Evolutionary conservation across 1,140 invertebrate genomes (phyloP).

Genomic region (Holotrichia oblita): DNA sequence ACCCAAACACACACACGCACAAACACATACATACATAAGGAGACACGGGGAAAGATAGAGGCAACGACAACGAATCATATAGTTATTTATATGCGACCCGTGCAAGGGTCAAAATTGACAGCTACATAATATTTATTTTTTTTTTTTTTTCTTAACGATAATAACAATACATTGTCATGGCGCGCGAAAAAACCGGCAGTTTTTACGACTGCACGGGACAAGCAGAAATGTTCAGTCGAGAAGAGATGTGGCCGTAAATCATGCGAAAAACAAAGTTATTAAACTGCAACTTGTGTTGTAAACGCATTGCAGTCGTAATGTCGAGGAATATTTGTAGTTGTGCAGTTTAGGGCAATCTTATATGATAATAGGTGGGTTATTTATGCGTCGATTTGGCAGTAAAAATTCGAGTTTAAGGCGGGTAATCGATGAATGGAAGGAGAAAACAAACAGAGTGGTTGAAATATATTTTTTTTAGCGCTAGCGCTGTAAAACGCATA

Average conservation of each 20-base stretch:
- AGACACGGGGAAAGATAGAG: conserved; percentile 11
- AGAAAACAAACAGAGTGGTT: too few relatives aligned
- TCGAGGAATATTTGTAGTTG: background rate
- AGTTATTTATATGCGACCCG: conserved; percentile 36
- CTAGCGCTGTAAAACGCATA: too few relatives aligned
- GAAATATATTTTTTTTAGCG: too few relatives aligned
- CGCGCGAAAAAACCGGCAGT: conserved; percentile 30
- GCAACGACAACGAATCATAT: conserved; percentile 30
- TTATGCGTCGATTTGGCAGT: too few relatives aligned
- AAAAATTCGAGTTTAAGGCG: too few relatives aligned
- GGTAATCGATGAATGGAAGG: too few relatives aligned
- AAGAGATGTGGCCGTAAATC: conserved; percentile 23
- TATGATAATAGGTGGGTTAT: too few relatives aligned
- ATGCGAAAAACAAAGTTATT: conserved; percentile 34
- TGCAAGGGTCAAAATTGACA: conserved; percentile 31
- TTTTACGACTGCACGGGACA: conserved; percentile 7
- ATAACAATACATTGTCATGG: background rate
- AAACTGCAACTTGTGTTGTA: background rate
- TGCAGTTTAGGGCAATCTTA: background rate
- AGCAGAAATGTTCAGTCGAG: conserved; percentile 24
- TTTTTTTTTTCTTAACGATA: background rate
- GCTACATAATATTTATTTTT: conserved; percentile 34
- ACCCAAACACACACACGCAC: too few relatives aligned
- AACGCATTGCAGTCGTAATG: conserved; percentile 6
- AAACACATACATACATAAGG: too few relatives aligned